Evolutionary conservation across 2,113 vertebrate species (phyloP).

Genomic region (Sinosuthora webbiana): DNA sequence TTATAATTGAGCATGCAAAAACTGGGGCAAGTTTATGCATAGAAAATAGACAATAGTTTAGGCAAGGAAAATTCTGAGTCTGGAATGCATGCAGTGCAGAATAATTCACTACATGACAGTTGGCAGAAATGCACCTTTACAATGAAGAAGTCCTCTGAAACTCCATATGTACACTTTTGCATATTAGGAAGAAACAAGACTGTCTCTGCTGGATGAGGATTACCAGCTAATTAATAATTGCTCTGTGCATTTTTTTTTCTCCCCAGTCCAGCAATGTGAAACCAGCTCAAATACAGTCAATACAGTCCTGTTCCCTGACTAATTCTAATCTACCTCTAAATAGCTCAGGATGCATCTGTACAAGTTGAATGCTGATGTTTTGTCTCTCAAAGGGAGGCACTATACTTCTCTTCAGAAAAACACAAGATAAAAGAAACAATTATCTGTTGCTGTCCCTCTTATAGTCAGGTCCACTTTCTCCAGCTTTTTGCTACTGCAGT

Average conservation of each 20-base stretch:
- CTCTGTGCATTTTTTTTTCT: background rate
- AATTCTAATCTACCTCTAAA: background rate
- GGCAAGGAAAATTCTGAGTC: conserved; percentile 14
- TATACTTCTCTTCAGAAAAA: background rate
- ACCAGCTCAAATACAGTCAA: background rate
- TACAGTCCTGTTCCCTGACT: background rate
- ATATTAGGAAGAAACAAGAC: background rate
- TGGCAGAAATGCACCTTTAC: background rate
- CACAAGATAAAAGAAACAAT: background rate
- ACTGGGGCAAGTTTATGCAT: background rate
- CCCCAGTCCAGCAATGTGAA: background rate
- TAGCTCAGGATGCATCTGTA: background rate
- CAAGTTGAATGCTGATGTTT: background rate
- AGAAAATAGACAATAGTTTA: background rate
- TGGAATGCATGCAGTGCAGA: background rate
- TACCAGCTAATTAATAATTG: background rate
- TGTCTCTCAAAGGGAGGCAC: background rate
- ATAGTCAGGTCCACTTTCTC: background rate
- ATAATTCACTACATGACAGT: background rate
- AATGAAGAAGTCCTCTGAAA: background rate
- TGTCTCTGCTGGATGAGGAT: background rate
- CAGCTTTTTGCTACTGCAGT: background rate
- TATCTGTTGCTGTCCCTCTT: background rate
- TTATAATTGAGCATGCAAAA: background rate
- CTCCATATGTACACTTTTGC: background rate